Evolutionary conservation across 2,797 vertebrate species (phyloP).

Genomic region (Sebastiscus albofasciatus): DNA sequence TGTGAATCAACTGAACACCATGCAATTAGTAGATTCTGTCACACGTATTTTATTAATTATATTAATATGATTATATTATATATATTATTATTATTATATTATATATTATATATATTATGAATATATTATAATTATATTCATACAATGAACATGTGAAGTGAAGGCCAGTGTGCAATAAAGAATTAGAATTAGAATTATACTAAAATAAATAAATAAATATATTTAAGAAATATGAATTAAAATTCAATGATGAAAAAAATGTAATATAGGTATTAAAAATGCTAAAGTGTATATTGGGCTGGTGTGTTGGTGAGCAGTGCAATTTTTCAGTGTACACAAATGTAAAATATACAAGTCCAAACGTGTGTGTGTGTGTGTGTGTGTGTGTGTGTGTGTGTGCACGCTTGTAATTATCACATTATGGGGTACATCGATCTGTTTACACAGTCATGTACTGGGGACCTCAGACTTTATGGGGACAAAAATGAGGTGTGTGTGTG

Average conservation of each 20-base stretch:
- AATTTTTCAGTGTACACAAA: not conserved
- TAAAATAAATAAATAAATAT: not conserved
- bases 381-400: not conserved
- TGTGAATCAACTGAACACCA: too few species aligned
- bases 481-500: not conserved
- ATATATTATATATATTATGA: too few species aligned
- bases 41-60: too few species aligned
- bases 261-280: not conserved
- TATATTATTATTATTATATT: too few species aligned
- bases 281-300: not conserved
- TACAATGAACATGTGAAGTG: not conserved
- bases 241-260: not conserved
- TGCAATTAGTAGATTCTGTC: too few species aligned
- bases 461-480: too few species aligned
- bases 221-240: not conserved
- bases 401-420: too few species aligned
- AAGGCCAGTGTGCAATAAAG: not conserved
- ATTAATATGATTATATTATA: too few species aligned
- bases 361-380: not conserved
- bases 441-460: too few species aligned
- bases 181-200: not conserved
- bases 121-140: not conserved
- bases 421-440: too few species aligned
- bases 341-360: not conserved
- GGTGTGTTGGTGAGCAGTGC: not conserved